Percentiles rank a stretch among this genome's conserved stretches.
Evolutionary conservation across 2,888 invertebrate species (phyloP).

Genomic region (Syritta pipiens): DNA sequence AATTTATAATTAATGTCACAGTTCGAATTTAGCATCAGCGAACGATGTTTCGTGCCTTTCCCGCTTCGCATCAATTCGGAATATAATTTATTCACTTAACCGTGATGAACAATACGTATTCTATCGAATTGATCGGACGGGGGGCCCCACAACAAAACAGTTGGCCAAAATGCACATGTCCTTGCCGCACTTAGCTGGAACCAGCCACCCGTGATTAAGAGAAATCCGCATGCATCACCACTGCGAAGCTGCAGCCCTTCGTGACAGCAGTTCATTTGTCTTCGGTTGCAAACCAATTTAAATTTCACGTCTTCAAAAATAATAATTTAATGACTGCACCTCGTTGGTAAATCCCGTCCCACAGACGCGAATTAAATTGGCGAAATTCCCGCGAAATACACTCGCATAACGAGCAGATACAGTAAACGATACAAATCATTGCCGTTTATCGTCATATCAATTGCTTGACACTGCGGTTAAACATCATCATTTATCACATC

Average conservation of each 20-base stretch:
- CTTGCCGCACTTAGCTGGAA: constrained; percentile 23
- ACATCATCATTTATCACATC: constrained; percentile 52
- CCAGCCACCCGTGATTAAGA: background rate
- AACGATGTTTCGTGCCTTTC: background rate
- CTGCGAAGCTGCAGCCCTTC: constrained; percentile 14
- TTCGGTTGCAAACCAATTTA: constrained; percentile 18
- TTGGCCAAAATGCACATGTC: constrained; percentile 2
- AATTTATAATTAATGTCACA: constrained; percentile 50
- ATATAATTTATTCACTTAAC: too few relatives aligned
- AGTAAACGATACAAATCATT: constrained; percentile 32
- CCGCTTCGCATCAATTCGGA: too few relatives aligned
- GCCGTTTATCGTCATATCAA: constrained; percentile 46
- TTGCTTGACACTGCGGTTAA: constrained; percentile 44
- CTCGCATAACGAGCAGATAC: too few relatives aligned
- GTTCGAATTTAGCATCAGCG: constrained; percentile 9
- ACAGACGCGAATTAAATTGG: constrained; percentile 9
- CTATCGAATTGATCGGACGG: background rate
- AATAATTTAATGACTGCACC: constrained; percentile 5
- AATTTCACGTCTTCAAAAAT: constrained; percentile 13
- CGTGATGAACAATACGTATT: too few relatives aligned
- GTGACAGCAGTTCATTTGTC: constrained; percentile 44
- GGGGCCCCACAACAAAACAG: constrained; percentile 57
- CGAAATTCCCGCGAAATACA: constrained; percentile 28
- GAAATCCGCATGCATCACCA: background rate
- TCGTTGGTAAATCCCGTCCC: constrained; percentile 38